Percentiles rank a stretch among this genome's conserved stretches.
Evolutionary conservation across 2,888 invertebrate species (phyloP).

Genomic region (Aplocera efformata): DNA sequence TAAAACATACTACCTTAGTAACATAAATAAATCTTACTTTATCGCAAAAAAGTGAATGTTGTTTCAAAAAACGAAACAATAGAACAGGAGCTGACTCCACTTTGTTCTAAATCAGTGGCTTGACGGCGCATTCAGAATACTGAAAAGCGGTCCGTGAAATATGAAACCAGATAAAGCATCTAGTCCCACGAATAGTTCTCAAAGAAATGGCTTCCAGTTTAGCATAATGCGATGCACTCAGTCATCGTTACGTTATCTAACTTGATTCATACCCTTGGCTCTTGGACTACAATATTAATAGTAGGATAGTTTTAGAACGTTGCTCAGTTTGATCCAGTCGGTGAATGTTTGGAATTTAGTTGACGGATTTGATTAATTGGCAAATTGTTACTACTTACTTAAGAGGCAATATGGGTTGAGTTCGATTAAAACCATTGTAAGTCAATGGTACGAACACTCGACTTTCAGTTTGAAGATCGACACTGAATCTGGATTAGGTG

Average conservation of each 20-base stretch:
- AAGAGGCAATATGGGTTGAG: constrained; percentile 1
- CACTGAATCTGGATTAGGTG: no score
- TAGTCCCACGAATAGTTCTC: constrained; percentile 57
- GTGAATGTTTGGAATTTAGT: constrained; percentile 29
- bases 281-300: constrained; percentile 51
- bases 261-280: constrained; percentile 54
- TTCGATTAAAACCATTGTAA: no score
- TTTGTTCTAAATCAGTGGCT: constrained; percentile 33
- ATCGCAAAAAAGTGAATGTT: neutral
- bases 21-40: neutral
- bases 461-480: no score
- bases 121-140: constrained; percentile 35
- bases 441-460: no score
- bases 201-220: constrained; percentile 61
- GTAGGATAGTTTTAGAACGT: constrained; percentile 42
- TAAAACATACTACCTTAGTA: no score
- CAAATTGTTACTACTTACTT: constrained; percentile 5
- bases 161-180: constrained; percentile 56
- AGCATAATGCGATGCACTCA: constrained; percentile 63
- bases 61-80: constrained; percentile 13
- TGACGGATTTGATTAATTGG: constrained; percentile 16
- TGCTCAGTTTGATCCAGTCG: constrained; percentile 28
- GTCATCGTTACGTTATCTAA: constrained; percentile 66
- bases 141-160: constrained; percentile 49
- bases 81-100: constrained; percentile 18